phyloP scores from a whole-genome alignment of 2,888 invertebrate species.

The Arctia plantaginis region DNA sequence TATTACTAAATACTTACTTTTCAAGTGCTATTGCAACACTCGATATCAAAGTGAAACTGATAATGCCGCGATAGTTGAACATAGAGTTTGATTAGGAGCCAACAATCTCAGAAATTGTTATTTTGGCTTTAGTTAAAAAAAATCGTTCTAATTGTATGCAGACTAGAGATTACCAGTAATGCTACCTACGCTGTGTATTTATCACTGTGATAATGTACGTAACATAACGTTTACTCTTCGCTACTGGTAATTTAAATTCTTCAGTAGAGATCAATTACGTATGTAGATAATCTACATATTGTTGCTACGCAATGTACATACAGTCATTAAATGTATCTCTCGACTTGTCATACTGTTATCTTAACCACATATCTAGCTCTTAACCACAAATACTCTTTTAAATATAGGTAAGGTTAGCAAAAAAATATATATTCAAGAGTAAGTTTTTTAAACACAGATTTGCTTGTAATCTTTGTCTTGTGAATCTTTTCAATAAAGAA shows the following conservation, averaged over 20 bases:
- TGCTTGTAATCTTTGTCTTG: neutral
- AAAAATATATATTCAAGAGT: neutral
- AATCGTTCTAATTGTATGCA: neutral
- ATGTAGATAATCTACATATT: neutral
- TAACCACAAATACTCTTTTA: neutral
- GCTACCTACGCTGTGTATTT: neutral
- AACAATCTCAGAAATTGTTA: constrained; percentile 36
- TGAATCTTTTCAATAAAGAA: neutral
- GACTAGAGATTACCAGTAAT: neutral
- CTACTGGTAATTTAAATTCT: constrained; percentile 3
- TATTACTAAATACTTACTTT: constrained; percentile 16
- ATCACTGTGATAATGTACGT: neutral
- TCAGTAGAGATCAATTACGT: neutral
- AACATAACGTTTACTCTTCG: constrained; percentile 3
- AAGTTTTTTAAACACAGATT: neutral
- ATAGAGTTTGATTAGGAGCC: constrained; percentile 40
- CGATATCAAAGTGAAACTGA: constrained; percentile 39
- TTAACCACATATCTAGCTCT: neutral
- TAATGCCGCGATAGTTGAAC: constrained; percentile 7
- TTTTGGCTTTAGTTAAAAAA: constrained; percentile 27
- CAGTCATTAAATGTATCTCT: neutral
- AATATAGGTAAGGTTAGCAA: neutral
- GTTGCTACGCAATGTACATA: neutral
- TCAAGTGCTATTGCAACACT: constrained; percentile 26
- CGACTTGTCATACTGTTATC: neutral